Evolutionary conservation across 2,113 vertebrate species (phyloP), one percentile per base, ranked within the genome.

Genomic region (Myotis davidii): DNA sequence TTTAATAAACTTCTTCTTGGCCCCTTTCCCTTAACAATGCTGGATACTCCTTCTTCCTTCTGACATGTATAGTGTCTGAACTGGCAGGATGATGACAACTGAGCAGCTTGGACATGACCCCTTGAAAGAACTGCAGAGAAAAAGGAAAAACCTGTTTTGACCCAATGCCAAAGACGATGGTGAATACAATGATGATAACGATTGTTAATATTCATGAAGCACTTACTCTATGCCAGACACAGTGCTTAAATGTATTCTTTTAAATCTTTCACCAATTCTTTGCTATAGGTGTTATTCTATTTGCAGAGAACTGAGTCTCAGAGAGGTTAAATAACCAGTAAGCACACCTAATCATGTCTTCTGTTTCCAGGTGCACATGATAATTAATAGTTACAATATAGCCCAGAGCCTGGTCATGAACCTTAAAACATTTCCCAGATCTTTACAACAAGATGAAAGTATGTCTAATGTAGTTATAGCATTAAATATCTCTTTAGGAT

Each of bases 301-400:
- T 70, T 84, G 37, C 20, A 52, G 54, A 81, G 52, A 88, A 64
- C 65, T 72, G 73, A 93, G 18, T 56, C 65, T 94, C 27, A 23
- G 61, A 94, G 72, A 93, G 72, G 50, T 84, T 76, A 88, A 92
- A 45, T 95, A 88, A 85, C 59, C 50, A 70, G 50, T 20, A 88
- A 77, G 39, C 27, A 27, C 52, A 65, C 20, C 82, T 76, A 52
- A 61, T 91, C 59, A 14, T 29, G 67, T 76, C 70, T 79, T 94
- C 79, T 94, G 74, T 76, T 96, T 93, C 86, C 23, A 77, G 85
- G 23, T 42, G 37, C 73, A 76, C 5, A 1, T 83, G 61, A 39
- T 94, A 88, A 97, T 94, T 96, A 93, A 82, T 72, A 69, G 59
- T 72, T 84, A 64, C 94, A 76, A 93, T 61, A 93, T 73, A 72